phyloP scores from a whole-genome alignment of 2,797 vertebrate genomes.

The Heliangelus exortis region DNA sequence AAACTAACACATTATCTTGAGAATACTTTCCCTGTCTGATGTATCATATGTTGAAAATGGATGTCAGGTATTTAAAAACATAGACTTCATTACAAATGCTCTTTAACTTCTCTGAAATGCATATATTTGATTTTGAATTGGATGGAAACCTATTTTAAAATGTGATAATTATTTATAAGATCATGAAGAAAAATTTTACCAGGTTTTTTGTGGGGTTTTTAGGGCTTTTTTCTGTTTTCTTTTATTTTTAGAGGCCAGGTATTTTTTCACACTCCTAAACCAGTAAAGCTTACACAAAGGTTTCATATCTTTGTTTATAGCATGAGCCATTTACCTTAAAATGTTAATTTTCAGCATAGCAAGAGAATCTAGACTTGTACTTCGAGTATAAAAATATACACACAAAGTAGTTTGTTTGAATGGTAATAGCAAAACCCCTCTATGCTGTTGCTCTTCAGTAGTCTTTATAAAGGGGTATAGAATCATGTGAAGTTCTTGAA shows the following conservation, averaged over 20 bases:
- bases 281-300: neutral
- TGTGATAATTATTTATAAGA: neutral
- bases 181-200: neutral
- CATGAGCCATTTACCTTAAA: neutral
- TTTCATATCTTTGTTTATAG: slow-evolving; percentile 12
- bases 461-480: neutral
- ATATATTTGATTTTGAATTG: slow-evolving; percentile 44
- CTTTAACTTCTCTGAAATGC: slow-evolving; percentile 54
- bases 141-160: neutral
- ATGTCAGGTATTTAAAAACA: neutral
- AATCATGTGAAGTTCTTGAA: neutral
- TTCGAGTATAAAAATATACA: neutral
- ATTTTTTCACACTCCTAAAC: neutral
- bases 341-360: neutral
- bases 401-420: neutral
- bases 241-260: neutral
- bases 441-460: neutral
- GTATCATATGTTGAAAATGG: slow-evolving; percentile 27
- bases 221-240: neutral
- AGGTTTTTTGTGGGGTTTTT: too few species aligned
- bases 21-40: slow-evolving; percentile 42
- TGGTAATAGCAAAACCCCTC: slow-evolving; percentile 21
- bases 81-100: neutral
- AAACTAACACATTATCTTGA: slow-evolving; percentile 26
- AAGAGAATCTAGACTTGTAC: neutral